phyloP scores from a whole-genome alignment of 2,797 vertebrate species.

The Pseudocheirus occidentalis region DNA sequence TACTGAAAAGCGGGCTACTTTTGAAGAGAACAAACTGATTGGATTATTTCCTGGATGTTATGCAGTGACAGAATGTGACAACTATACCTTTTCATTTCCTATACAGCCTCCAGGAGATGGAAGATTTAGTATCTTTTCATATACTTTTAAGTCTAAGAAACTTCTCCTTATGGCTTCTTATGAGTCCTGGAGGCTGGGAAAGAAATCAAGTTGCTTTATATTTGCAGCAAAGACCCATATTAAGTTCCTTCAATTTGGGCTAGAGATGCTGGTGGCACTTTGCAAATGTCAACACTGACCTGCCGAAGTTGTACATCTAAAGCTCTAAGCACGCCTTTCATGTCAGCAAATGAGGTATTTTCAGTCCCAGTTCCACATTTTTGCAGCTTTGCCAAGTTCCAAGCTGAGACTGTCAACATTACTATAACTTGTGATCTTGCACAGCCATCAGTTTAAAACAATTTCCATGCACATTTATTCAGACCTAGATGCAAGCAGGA shows the following conservation, averaged over 20 bases:
- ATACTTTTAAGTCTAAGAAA: conserved; percentile 76
- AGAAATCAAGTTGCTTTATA: conserved; percentile 78
- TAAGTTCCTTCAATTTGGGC: conserved; percentile 71
- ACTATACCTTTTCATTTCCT: conserved; percentile 81
- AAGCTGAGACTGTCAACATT: conserved; percentile 77
- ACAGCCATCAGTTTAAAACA: conserved; percentile 81
- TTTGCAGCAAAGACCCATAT: conserved; percentile 54
- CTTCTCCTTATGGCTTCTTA: conserved; percentile 79
- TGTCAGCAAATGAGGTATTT: conserved; percentile 75
- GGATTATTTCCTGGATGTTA: conserved; percentile 73
- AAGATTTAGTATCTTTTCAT: conserved; percentile 80
- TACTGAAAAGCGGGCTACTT: conserved; percentile 48
- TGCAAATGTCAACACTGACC: conserved; percentile 74
- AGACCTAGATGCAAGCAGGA: conserved; percentile 61
- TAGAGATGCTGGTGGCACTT: conserved; percentile 71
- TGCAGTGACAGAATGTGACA: conserved; percentile 78
- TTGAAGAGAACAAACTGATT: conserved; percentile 65
- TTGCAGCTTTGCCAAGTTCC: conserved; percentile 68
- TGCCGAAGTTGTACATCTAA: conserved; percentile 65
- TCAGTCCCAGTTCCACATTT: conserved; percentile 51
- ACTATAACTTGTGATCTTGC: conserved; percentile 78
- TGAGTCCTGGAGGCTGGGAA: conserved; percentile 80
- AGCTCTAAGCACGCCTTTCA: conserved; percentile 62
- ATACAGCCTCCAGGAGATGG: conserved; percentile 78
- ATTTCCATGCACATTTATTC: conserved; percentile 83